These are phyloP conservation scores for Sitobion miscanthi DNA, from an alignment of 1,140 invertebrate genomes.

Conservation along the genomic window DNA sequence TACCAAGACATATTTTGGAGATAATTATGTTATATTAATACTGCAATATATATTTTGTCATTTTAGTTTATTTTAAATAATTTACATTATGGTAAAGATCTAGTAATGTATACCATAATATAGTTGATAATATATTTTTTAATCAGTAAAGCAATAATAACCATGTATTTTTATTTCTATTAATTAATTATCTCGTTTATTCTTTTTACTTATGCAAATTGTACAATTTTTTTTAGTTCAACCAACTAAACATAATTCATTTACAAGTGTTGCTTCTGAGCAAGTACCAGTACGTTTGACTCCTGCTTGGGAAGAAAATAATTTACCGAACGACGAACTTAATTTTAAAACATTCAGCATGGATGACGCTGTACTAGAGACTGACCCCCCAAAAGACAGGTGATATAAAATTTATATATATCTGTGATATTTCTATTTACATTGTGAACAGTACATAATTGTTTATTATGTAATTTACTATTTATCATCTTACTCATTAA, in stretches of 20 bases:
- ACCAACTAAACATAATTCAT: conserved; percentile 53
- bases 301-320: conserved; percentile 84
- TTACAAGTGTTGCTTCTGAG: conserved; percentile 40
- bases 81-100: not conserved
- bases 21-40: not conserved
- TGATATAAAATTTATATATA: conserved; percentile 58
- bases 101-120: not conserved
- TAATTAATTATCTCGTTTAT: not conserved
- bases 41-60: not conserved
- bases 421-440: not conserved
- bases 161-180: not conserved
- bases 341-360: conserved; percentile 82
- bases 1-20: not conserved
- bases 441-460: not conserved
- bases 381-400: conserved; percentile 79
- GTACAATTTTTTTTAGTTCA: conserved; percentile 12
- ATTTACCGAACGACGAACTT: conserved; percentile 81
- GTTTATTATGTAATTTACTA: not conserved
- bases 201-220: not conserved
- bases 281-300: conserved; percentile 80
- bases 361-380: conserved; percentile 73
- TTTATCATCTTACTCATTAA: not conserved
- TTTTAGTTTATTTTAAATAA: not conserved
- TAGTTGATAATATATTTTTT: not conserved
- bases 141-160: not conserved